A percentile compares a stretch with the other conserved stretches of the same genome.
Evolutionary conservation across 2,888 invertebrate genomes (phyloP).

Genomic region (Anarsia innoxiella): DNA sequence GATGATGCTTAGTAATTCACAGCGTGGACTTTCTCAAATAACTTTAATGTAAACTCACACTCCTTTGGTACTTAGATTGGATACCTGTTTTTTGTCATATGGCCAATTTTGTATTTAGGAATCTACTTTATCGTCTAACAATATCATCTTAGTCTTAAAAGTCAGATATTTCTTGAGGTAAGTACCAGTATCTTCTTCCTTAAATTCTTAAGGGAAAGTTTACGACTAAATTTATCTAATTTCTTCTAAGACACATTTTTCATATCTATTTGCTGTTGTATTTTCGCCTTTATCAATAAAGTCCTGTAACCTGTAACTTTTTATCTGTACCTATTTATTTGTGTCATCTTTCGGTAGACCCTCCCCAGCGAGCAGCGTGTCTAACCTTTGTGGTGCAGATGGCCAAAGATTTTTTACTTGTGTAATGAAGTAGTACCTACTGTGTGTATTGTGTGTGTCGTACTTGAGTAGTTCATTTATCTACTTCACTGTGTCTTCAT

Average conservation of each 20-base stretch:
- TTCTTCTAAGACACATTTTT: background rate
- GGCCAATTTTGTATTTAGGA: conserved; percentile 6
- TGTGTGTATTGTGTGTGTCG: too few relatives aligned
- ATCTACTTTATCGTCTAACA: background rate
- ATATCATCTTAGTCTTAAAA: conserved; percentile 2
- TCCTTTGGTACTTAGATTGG: conserved; percentile 14
- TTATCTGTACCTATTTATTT: background rate
- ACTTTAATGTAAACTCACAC: conserved; percentile 3
- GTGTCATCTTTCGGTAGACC: background rate
- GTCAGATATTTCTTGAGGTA: too few relatives aligned
- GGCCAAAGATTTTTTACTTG: background rate
- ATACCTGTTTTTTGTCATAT: conserved; percentile 8
- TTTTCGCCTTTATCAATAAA: too few relatives aligned
- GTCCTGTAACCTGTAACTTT: background rate
- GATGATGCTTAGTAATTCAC: conserved; percentile 4
- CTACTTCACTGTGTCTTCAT: background rate
- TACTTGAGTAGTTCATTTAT: background rate
- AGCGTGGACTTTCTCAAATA: conserved; percentile 10
- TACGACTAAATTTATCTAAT: background rate
- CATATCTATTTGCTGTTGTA: background rate
- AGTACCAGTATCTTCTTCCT: background rate
- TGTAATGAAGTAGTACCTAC: background rate
- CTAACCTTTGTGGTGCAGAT: background rate
- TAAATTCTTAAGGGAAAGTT: conserved; percentile 1
- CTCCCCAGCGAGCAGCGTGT: background rate